Percentiles rank a stretch among this genome's conserved stretches.
These are phyloP conservation scores for Cephalophus harveyi DNA, from an alignment of 2,113 vertebrate species.

Conservation along the genomic window DNA sequence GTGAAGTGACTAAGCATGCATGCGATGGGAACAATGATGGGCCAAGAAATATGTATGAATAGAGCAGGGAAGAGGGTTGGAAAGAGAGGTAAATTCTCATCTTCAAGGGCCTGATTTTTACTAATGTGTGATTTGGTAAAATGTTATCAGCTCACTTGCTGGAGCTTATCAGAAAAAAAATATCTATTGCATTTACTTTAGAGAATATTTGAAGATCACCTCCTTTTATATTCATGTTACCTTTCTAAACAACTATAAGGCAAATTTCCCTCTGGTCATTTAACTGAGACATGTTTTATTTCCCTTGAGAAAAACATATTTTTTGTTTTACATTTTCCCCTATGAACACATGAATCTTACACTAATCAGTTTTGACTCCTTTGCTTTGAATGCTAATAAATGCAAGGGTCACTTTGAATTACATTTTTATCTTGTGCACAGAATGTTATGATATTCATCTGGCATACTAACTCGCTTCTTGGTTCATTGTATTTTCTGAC, in stretches of 20 bases:
- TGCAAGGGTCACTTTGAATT: not conserved
- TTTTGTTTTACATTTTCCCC: not conserved
- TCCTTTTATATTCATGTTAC: not conserved
- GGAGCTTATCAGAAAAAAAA: not conserved
- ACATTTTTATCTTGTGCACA: not conserved
- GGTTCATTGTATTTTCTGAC: not conserved
- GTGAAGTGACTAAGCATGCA: not conserved
- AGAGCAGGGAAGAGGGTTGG: rapidly evolving
- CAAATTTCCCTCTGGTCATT: not conserved
- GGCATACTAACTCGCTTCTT: not conserved
- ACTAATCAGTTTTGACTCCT: not conserved
- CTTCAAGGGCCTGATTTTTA: not conserved
- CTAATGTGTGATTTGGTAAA: not conserved
- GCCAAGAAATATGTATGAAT: rapidly evolving
- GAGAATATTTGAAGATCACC: not conserved
- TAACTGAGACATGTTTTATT: not conserved
- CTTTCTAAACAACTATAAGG: not conserved
- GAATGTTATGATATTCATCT: not conserved
- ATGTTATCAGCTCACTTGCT: not conserved
- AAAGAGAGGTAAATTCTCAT: not conserved
- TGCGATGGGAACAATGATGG: not conserved
- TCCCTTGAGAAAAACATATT: not conserved
- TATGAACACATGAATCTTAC: not conserved
- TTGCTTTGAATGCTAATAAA: not conserved
- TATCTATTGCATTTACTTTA: not conserved